phyloP scores from a whole-genome alignment of 2,888 invertebrate genomes.

The Drosophila demipolita region DNA sequence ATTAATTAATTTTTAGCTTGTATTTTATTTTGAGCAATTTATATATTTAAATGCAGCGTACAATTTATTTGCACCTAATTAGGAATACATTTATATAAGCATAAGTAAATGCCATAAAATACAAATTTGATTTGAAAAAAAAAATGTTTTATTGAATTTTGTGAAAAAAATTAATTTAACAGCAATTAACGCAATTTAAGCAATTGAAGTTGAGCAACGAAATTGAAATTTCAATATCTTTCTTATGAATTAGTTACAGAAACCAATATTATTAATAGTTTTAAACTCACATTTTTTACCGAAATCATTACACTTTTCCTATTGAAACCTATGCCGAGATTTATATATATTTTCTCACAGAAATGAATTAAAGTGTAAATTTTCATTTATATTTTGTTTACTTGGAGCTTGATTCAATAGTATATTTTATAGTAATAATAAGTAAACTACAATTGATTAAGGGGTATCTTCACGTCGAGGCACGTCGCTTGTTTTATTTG shows the following conservation, averaged over 20 bases:
- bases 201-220: background rate
- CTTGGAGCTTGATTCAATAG: background rate
- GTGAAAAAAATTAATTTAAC: background rate
- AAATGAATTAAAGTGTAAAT: background rate
- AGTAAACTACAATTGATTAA: background rate
- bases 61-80: too few species aligned
- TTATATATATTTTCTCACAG: background rate
- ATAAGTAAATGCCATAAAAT: background rate
- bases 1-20: background rate
- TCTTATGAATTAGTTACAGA: background rate
- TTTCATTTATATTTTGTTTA: background rate
- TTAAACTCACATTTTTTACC: background rate
- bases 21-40: background rate
- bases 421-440: background rate
- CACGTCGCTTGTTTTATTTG: background rate
- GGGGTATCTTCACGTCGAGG: background rate
- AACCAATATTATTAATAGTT: background rate
- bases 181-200: background rate
- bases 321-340: background rate
- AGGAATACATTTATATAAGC: too few species aligned
- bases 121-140: background rate
- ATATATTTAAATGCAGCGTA: background rate
- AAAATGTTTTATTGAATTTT: background rate
- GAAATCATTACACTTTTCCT: too few species aligned
- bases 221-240: background rate